These are phyloP conservation scores for Apamea epomidion DNA, from an alignment of 2,888 invertebrate species.

Conservation along the genomic window DNA sequence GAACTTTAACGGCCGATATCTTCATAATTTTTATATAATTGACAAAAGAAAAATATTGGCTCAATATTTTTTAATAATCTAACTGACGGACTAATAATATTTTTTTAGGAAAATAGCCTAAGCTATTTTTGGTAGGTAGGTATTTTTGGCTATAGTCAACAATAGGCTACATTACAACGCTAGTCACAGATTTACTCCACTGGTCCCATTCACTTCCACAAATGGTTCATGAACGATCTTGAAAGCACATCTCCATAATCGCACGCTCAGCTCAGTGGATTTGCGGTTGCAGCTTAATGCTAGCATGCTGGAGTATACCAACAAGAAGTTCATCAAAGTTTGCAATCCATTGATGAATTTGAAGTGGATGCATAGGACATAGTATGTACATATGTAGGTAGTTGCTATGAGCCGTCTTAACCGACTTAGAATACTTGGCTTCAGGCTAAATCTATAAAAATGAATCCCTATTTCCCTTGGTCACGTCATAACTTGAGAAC, in stretches of 20 bases:
- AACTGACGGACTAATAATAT: too few relatives aligned
- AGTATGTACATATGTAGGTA: not conserved
- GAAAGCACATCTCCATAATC: slow-evolving; percentile 16
- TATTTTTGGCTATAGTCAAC: too few relatives aligned
- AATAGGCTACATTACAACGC: too few relatives aligned
- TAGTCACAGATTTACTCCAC: not conserved
- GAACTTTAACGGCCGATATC: too few relatives aligned
- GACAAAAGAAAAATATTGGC: too few relatives aligned
- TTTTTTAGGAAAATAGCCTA: too few relatives aligned
- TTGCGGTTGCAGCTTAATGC: slow-evolving; percentile 32
- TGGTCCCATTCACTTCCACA: not conserved
- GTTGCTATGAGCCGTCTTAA: not conserved
- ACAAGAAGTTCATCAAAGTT: slow-evolving; percentile 52
- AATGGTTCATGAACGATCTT: not conserved
- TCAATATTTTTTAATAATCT: too few relatives aligned
- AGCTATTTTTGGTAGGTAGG: not conserved
- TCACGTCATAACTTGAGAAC: too few relatives aligned
- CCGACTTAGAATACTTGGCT: not conserved
- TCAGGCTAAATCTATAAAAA: not conserved
- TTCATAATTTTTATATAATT: too few relatives aligned
- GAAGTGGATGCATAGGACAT: slow-evolving; percentile 15
- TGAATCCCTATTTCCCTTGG: too few relatives aligned
- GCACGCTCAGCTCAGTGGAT: slow-evolving; percentile 11
- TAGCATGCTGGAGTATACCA: slow-evolving; percentile 11
- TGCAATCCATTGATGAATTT: slow-evolving; percentile 55